Percentiles rank a stretch among this genome's conserved stretches.
These are phyloP conservation scores for Lichenostomus cassidix DNA, from an alignment of 2,113 vertebrate genomes.

Conservation along the genomic window DNA sequence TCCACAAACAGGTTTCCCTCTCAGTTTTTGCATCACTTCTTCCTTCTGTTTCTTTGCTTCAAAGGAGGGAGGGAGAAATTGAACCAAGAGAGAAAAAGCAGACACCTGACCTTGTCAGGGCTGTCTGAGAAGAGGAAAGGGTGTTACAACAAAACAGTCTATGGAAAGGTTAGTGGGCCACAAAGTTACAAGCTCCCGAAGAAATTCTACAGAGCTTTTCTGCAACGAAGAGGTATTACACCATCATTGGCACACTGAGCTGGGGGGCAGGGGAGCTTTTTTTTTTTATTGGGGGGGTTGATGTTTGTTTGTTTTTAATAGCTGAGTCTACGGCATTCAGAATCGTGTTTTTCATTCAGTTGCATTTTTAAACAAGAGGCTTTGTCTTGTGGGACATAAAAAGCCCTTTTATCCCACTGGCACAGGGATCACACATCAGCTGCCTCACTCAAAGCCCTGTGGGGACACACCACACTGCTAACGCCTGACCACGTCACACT, in stretches of 20 bases:
- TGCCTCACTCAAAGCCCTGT: background rate
- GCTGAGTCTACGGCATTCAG: constrained; percentile 17
- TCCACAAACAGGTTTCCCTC: background rate
- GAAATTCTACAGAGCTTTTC: background rate
- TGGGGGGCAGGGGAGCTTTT: background rate
- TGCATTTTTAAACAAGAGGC: constrained; percentile 44
- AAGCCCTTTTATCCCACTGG: constrained; percentile 10
- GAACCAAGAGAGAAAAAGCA: background rate
- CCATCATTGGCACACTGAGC: background rate
- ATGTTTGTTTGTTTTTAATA: constrained; percentile 36
- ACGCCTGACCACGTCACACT: background rate
- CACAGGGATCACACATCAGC: background rate
- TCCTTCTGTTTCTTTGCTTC: background rate
- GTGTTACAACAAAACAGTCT: background rate
- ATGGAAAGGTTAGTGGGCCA: background rate
- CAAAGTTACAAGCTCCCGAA: background rate
- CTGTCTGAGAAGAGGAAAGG: background rate
- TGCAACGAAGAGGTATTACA: background rate
- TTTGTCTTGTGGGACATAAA: constrained; percentile 32
- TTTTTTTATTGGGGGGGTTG: background rate
- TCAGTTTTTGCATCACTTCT: background rate
- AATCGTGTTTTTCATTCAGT: constrained; percentile 36
- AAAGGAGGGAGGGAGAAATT: background rate
- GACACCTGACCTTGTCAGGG: background rate
- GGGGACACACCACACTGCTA: background rate